Percentiles rank a stretch among this genome's conserved stretches.
phyloP scores from a whole-genome alignment of 2,797 vertebrate species.

The Labroides dimidiatus region DNA sequence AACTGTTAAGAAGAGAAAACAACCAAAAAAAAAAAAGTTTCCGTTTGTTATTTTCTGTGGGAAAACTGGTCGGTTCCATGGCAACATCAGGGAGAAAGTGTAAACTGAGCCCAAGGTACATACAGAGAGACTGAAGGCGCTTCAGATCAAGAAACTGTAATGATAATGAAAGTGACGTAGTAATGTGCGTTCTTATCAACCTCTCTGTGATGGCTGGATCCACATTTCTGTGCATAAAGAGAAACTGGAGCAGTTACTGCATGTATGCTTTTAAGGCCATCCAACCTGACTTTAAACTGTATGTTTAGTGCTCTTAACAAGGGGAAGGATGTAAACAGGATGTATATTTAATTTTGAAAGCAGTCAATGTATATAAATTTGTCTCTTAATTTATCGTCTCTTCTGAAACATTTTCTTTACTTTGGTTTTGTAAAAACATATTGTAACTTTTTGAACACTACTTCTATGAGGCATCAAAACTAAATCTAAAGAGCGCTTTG shows the following conservation, averaged over 20 bases:
- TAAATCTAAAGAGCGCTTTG: slow-evolving; percentile 34
- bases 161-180: slow-evolving; percentile 38
- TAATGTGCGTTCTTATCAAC: slow-evolving; percentile 22
- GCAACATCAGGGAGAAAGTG: slow-evolving; percentile 35
- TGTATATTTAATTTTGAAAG: slow-evolving; percentile 37
- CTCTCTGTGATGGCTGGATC: slow-evolving; percentile 12
- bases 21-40: slow-evolving; percentile 61
- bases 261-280: slow-evolving; percentile 58
- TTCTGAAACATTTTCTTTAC: slow-evolving; percentile 52
- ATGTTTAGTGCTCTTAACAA: slow-evolving; percentile 60
- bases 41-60: slow-evolving; percentile 38
- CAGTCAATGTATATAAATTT: neutral
- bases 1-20: slow-evolving; percentile 71
- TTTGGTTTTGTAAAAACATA: slow-evolving; percentile 39
- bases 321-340: slow-evolving; percentile 38
- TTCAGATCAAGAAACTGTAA: slow-evolving; percentile 9
- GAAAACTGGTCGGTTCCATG: slow-evolving; percentile 37
- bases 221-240: slow-evolving; percentile 14
- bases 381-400: slow-evolving; percentile 50
- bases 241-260: slow-evolving; percentile 15
- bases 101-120: slow-evolving; percentile 20
- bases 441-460: slow-evolving; percentile 12
- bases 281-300: slow-evolving; percentile 35
- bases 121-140: slow-evolving; percentile 12
- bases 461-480: slow-evolving; percentile 16